phyloP scores from a whole-genome alignment of 2,888 invertebrate genomes.

The Phrixothrix hirtus region DNA sequence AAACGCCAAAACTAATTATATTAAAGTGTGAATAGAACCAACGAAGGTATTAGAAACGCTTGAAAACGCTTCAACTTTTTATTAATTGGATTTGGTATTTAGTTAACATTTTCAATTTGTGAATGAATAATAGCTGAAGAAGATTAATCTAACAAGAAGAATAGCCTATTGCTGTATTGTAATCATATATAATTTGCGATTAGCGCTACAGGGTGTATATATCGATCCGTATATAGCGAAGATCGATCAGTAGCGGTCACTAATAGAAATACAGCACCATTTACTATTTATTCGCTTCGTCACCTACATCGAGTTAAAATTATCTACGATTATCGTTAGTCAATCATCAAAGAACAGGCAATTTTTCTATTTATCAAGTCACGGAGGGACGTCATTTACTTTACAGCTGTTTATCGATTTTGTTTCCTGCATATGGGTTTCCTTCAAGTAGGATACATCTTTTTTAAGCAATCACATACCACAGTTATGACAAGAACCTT shows the following conservation, averaged over 20 bases:
- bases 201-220: conserved; percentile 37
- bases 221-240: conserved; percentile 34
- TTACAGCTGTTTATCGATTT: conserved; percentile 36
- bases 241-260: conserved; percentile 46
- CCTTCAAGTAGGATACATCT: no score
- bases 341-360: conserved; percentile 44
- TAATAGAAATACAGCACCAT: conserved; percentile 48
- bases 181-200: conserved; percentile 40
- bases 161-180: conserved; percentile 25
- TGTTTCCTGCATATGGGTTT: conserved; percentile 8
- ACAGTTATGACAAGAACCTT: no score
- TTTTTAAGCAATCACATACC: no score
- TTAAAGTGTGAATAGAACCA: no score
- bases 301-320: conserved; percentile 44
- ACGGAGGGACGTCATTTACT: conserved; percentile 34
- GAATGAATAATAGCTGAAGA: conserved; percentile 1
- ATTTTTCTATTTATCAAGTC: conserved; percentile 42
- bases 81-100: no score
- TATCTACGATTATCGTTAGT: conserved; percentile 45
- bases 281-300: conserved; percentile 44
- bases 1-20: no score
- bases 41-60: no score
- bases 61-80: background rate
- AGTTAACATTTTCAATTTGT: no score
- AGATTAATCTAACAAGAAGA: conserved; percentile 8